Base-by-base conservation (phyloP, 2,797 vertebrate species). In the Fistularia commersonii region DNA sequence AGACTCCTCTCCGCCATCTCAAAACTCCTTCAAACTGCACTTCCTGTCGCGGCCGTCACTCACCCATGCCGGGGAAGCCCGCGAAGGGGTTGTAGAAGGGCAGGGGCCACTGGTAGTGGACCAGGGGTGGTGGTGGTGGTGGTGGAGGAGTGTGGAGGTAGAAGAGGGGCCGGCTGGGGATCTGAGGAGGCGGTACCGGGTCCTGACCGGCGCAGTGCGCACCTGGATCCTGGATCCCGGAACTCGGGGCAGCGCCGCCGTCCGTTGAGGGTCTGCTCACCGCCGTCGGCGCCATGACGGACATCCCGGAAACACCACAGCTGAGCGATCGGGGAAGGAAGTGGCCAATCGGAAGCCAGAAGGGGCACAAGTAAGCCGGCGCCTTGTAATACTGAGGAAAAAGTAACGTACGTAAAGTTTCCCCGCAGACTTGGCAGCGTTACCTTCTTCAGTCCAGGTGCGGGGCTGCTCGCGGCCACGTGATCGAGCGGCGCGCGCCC, bases 81-180 rank as follows among this genome's bases (percentile, higher is more conserved):
- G 53, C 0, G 44, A 76, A 84, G 5, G 81, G 74, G 41, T 81
- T 76, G 57, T 71, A 83, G 37, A 85, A 74, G 47, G 83, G 74
- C 73, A 81, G 49, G 36, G 82, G 77, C 83, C 83, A 87, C 67
- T 80, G 84, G 66, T 81, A 87, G 0, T 70, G 76, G 15, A 82
- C 45, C 10, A 82, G 62, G 15, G 69, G 76, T 1, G 80, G 69
- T 1, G 64, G 73, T 11, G 69, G 76, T 1, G 80, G 69, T 1
- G 64, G 73, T 11, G 69, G 71, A 0, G 69, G 69, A 5, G 74
- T 33, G 8, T 64, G 79, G 12, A 83, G 1, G 1, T 82, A 86
- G 32, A 77, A 59, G 11, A 82, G 0, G 0, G 81, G 78, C 4
- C 66, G 61, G 9, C 50, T 6, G 35, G 71, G 5, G 8, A 62